Conservation (phyloP, 2,888 invertebrate species). For the Ochlodes sylvanus region DNA sequence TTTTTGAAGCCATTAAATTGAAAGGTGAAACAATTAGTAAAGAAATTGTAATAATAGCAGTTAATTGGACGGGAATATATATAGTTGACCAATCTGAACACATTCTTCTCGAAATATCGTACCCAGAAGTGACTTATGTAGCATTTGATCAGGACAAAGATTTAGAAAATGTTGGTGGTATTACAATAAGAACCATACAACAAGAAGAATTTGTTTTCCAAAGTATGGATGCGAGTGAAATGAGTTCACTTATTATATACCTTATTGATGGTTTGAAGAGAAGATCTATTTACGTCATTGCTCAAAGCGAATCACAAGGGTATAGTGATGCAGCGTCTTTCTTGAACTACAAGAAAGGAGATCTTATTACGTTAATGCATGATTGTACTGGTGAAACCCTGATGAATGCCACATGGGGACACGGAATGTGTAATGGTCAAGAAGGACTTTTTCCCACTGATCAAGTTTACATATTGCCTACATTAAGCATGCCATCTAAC, state of each 20-base stretch:
- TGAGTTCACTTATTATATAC: conserved; percentile 92
- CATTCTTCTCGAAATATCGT: conserved; percentile 94
- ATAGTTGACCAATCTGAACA: conserved; percentile 97
- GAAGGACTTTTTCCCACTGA: conserved; percentile 95
- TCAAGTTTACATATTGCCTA: conserved; percentile 94
- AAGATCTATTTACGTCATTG: conserved; percentile 93
- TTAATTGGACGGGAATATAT: conserved; percentile 97
- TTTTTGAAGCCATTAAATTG: conserved; percentile 94
- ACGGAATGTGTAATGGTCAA: conserved; percentile 88
- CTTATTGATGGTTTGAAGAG: conserved; percentile 94
- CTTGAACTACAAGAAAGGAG: conserved; percentile 88
- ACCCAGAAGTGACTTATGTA: conserved; percentile 93
- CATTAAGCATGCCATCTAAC: conserved; percentile 89
- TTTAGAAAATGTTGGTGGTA: conserved; percentile 84
- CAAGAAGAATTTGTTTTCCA: conserved; percentile 96
- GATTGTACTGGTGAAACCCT: conserved; percentile 90
- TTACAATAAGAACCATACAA: conserved; percentile 92
- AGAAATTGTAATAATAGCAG: conserved; percentile 94
- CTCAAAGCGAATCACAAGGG: conserved; percentile 85
- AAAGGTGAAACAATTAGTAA: conserved; percentile 88
- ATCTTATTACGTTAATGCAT: conserved; percentile 92
- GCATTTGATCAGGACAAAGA: conserved; percentile 82
- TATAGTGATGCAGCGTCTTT: conserved; percentile 84
- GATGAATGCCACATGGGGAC: conserved; percentile 89
- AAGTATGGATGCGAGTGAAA: conserved; percentile 94